These are phyloP conservation scores for Lathamus discolor DNA, from an alignment of 2,113 vertebrate genomes.

Conservation along the genomic window DNA sequence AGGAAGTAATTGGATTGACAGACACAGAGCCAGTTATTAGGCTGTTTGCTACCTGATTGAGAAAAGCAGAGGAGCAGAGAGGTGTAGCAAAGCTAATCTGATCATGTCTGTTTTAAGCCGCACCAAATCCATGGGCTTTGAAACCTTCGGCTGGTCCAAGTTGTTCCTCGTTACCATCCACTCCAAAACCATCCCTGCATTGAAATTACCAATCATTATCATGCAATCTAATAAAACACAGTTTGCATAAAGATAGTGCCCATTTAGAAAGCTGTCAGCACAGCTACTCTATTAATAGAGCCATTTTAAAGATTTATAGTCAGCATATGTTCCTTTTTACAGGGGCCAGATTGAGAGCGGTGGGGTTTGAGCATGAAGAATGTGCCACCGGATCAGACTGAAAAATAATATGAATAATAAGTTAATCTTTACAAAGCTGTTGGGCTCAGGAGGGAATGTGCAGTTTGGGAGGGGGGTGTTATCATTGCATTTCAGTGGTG, in stretches of 20 bases:
- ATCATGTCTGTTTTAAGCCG: conserved; percentile 10
- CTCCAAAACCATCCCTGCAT: conserved; percentile 28
- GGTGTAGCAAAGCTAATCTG: conserved; percentile 57
- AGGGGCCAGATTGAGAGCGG: conserved; percentile 68
- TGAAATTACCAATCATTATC: conserved; percentile 45
- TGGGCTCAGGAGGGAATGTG: not conserved
- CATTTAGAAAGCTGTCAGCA: conserved; percentile 76
- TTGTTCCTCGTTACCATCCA: not conserved
- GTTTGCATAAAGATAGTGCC: conserved; percentile 71
- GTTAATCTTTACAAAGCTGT: not conserved
- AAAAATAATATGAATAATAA: not conserved
- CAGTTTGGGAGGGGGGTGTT: not conserved
- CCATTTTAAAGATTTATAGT: conserved; percentile 75
- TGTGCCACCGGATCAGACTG: conserved; percentile 33
- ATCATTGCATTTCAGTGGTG: not conserved
- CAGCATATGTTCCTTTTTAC: conserved; percentile 73
- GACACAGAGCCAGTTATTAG: conserved; percentile 67
- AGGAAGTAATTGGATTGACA: conserved; percentile 70
- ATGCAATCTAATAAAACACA: conserved; percentile 53
- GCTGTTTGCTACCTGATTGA: conserved; percentile 61
- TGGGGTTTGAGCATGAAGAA: conserved; percentile 45
- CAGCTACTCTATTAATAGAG: conserved; percentile 73
- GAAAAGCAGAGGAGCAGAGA: conserved; percentile 56
- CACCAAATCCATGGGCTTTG: not conserved
- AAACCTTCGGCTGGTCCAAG: not conserved